Percentiles rank a stretch among this genome's conserved stretches.
phyloP scores from a whole-genome alignment of 2,797 vertebrate genomes.

The Antrozous pallidus region DNA sequence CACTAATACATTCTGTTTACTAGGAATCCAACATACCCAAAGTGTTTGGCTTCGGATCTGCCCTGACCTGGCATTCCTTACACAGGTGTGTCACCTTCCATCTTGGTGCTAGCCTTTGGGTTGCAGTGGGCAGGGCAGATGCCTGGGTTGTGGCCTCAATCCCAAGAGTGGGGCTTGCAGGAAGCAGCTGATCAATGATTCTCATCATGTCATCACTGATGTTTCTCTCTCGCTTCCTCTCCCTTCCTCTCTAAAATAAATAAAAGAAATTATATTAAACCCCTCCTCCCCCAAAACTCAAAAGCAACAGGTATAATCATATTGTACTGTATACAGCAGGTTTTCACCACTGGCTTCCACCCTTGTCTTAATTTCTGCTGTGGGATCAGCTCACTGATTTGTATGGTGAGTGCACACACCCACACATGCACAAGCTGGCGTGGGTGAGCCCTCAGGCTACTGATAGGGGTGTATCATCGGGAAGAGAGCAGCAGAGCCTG shows the following conservation, averaged over 20 bases:
- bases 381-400: no score
- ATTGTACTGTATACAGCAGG: no score
- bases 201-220: not conserved
- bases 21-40: rapidly evolving
- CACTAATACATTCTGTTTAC: not conserved
- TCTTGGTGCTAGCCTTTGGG: not conserved
- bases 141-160: not conserved
- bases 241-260: not conserved
- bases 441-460: not conserved
- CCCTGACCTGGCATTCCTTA: rapidly evolving
- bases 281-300: no score
- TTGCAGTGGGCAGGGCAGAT: not conserved
- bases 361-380: no score
- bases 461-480: not conserved
- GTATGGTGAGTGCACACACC: rapidly evolving
- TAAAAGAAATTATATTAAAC: not conserved
- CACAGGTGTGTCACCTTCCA: rapidly evolving
- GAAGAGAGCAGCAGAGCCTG: not conserved
- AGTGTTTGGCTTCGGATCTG: rapidly evolving
- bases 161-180: no score
- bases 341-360: no score
- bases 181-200: not conserved
- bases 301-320: no score
- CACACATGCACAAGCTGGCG: not conserved
- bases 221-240: not conserved